A percentile compares a stretch with the other conserved stretches of the same genome.
These are phyloP conservation scores for Lagopus leucura DNA, from an alignment of 2,113 vertebrate species.

Conservation along the genomic window DNA sequence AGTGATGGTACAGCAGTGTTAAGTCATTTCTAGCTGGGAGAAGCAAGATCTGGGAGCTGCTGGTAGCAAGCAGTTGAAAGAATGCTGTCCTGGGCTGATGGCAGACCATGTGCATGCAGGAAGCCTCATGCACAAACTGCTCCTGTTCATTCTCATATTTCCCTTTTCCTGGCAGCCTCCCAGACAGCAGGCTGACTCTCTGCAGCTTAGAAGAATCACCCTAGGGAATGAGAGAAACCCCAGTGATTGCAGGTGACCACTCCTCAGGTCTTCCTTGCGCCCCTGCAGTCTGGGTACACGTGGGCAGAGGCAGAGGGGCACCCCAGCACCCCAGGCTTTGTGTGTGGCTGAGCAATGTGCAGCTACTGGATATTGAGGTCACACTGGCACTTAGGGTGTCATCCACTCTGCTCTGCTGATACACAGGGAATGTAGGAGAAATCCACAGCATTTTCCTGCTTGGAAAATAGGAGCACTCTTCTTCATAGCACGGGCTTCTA, in stretches of 20 bases:
- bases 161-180: background rate
- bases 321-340: too few relatives aligned
- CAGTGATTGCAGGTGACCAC: background rate
- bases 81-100: background rate
- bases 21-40: fast-evolving
- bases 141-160: background rate
- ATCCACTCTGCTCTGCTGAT: background rate
- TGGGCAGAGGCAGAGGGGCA: background rate
- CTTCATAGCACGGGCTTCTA: background rate
- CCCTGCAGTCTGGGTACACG: background rate
- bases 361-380: fast-evolving
- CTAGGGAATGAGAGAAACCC: background rate
- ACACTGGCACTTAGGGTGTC: background rate
- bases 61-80: background rate
- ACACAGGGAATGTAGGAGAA: background rate
- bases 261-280: background rate
- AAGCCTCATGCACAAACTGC: fast-evolving
- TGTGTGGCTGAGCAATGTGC: fast-evolving
- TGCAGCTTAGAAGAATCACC: background rate
- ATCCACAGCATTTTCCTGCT: background rate
- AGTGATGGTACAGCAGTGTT: background rate
- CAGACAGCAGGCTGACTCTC: background rate
- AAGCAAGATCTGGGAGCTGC: background rate
- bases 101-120: background rate
- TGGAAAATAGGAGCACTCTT: fast-evolving